Base-by-base conservation (phyloP, 2,797 vertebrate species). In the Chiloscyllium punctatum region DNA sequence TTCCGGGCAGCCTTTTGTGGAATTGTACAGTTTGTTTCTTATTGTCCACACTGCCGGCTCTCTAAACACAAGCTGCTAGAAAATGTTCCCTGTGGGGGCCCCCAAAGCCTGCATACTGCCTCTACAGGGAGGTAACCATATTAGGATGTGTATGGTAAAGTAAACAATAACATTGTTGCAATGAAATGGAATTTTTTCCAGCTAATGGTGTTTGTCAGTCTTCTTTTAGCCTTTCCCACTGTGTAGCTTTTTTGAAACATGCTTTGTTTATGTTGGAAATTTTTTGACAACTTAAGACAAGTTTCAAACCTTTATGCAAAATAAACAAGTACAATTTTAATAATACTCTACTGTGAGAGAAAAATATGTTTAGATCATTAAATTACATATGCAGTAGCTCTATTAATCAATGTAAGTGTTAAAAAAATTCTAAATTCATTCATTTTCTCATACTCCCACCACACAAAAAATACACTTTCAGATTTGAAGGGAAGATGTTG, bases 111-210 rank as follows among this genome's bases (percentile, higher is more conserved):
- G 96, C 95, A 96, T 96, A 97, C 97, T 69, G 97, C 97, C 98
- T 98, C 97, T 97, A 98, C 98, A 97, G 98, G 98, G 98, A 98
- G 98, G 98, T 98, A 98, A 99, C 98, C 99, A 99, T 99, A 99
- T 99, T 99, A 99, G 99, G 99, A 98, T 97, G 98, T 97, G 98
- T 98, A 98, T 98, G 98, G 98, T 98, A 98, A 99, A 98, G 98
- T 99, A 98, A 99, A 99, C 98, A 99, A 99, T 99, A 99, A 99
- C 98, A 99, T 97, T 98, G 98, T 99, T 98, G 98, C 98, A 98
- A 98, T 97, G 98, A 98, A 98, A 98, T 98, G 98, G 98, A 98
- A 97, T 98, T 98, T 98, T 98, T 96, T 96, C 1, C 62, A 97
- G 98, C 98, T 98, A 98, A 98, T 98, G 98, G 98, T 98, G 98